phyloP scores from a whole-genome alignment of 30 jellyfish, hydroid and myxozoan species.

The Sanderia malayensis region DNA sequence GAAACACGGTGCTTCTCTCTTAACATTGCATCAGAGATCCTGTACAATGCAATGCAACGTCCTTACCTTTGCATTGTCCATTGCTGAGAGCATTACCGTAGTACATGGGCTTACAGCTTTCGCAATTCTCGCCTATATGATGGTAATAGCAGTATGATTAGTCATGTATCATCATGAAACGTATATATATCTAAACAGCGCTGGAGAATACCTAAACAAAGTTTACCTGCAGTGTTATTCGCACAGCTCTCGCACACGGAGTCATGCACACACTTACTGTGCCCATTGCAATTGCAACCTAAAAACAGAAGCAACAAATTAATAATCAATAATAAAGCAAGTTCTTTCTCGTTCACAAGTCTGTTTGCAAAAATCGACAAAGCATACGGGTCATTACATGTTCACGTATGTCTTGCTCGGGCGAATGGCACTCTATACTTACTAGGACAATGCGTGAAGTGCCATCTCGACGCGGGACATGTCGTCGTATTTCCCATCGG shows the following conservation, averaged over 20 bases:
- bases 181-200: too few species aligned
- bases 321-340: too few species aligned
- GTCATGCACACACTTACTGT: slow-evolving; percentile 66
- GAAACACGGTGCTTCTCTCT: too few species aligned
- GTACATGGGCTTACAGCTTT: slow-evolving; percentile 60
- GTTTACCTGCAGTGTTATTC: slow-evolving; percentile 73
- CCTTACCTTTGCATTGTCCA: slow-evolving; percentile 72
- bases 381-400: too few species aligned
- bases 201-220: too few species aligned
- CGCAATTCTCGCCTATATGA: slow-evolving; percentile 69
- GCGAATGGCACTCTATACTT: too few species aligned
- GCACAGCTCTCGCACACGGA: slow-evolving; percentile 61
- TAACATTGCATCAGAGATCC: too few species aligned
- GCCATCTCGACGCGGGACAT: slow-evolving; percentile 74
- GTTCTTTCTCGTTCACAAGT: too few species aligned
- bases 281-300: slow-evolving; percentile 93
- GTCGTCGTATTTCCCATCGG: slow-evolving; percentile 4
- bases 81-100: slow-evolving; percentile 73
- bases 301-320: neutral
- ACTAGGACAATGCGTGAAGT: slow-evolving; percentile 86
- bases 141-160: neutral
- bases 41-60: too few species aligned
- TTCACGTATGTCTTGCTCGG: too few species aligned
- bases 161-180: too few species aligned
- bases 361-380: too few species aligned